Conservation (phyloP, 2,113 vertebrate genomes). For the Chloropsis hardwickii region DNA sequence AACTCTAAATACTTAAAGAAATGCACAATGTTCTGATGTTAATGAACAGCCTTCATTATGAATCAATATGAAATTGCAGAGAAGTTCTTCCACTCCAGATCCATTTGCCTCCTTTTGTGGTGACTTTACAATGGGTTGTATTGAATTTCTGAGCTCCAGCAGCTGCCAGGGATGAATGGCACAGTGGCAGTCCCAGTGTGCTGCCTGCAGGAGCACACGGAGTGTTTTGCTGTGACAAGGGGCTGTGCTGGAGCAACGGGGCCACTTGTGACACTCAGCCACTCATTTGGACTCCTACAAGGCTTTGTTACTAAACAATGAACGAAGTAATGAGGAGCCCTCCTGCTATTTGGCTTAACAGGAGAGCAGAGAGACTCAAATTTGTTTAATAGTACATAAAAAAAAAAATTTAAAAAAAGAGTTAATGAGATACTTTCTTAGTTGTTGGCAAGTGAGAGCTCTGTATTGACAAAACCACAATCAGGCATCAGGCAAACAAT, state of each 20-base stretch:
- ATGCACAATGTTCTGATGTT: neutral
- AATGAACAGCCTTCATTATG: neutral
- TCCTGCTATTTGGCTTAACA: neutral
- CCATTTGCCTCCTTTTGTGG: neutral
- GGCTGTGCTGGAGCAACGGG: neutral
- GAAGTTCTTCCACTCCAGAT: neutral
- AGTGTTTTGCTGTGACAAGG: neutral
- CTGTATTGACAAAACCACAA: neutral
- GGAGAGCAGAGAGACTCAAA: neutral
- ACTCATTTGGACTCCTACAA: neutral
- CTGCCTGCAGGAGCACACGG: neutral
- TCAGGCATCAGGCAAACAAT: neutral
- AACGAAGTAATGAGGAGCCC: neutral
- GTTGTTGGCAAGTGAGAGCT: neutral
- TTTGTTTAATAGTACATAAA: neutral
- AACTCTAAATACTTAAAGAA: neutral
- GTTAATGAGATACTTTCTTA: constrained; percentile 22
- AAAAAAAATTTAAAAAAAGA: neutral
- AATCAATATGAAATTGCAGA: neutral
- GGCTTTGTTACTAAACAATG: neutral
- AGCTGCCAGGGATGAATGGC: neutral
- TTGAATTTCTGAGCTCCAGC: neutral
- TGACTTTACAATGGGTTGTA: neutral
- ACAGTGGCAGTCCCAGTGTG: neutral
- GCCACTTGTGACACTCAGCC: neutral